Base-by-base conservation (phyloP, 92 coral and sea anemone species). In the Porites lobata region DNA sequence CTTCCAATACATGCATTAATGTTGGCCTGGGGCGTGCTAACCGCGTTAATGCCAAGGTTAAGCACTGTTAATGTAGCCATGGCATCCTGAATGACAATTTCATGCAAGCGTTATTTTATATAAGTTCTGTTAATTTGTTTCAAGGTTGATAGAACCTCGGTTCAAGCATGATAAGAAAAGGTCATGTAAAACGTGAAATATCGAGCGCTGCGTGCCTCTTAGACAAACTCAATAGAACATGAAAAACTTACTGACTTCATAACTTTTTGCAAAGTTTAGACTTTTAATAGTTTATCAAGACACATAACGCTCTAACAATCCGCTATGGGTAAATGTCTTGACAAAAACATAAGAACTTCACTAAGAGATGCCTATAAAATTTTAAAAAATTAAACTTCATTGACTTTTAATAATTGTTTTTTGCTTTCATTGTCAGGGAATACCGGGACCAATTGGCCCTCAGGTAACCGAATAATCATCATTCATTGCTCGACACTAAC, bases 401-500 rank as follows among this genome's bases (percentile, higher is more conserved):
- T 38, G 47, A 38, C 47, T 38, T n/a, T 9, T 32, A 8, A 15
- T 47, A 20, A 50, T 15, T 51, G 54, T 51, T n/a, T 51, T 84
- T 84, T 72, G 72, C 72, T 73, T 73, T 84, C 69, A 50, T 84
- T 76, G 64, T 71, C 69, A 94, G 96, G 96, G 96, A n/a, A 24
- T 81, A 1, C 93, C 86, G 90, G 96, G 96, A 85, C 91, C 96
- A 1, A 94, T 92, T 29, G 96, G 96, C 81, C 96, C 96, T 24
- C 96, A 94, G 96, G 96, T 90, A 90, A 52, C 69, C 57, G 54
- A 79, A n/a, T 50, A 56, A 76, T 75, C 18, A 6, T 61, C 73
- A 38, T 38, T 38, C 47, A 38, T 38, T 38, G 47, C 47, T 38
- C 20, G 61, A 4, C 15, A 19, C 85, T 68, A 80, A 66, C 29